Conservation (phyloP, 2,888 invertebrate genomes). For the Ariolimax columbianus region DNA sequence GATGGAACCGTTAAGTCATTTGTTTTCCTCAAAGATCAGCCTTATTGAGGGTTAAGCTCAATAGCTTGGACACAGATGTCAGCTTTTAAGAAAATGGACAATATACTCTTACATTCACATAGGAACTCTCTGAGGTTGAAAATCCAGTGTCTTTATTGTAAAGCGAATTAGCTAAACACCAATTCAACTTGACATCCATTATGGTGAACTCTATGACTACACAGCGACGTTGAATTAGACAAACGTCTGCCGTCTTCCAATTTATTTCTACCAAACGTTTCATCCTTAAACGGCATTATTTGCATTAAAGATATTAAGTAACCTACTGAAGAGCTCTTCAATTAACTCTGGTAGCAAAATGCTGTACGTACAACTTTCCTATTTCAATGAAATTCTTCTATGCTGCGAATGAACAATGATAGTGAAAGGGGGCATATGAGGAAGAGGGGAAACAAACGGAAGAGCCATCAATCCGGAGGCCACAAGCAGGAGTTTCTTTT, state of each 20-base stretch:
- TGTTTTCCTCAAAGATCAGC: no score
- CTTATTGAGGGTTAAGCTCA: no score
- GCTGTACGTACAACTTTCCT: background rate
- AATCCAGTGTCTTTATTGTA: no score
- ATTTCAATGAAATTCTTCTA: background rate
- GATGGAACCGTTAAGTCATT: no score
- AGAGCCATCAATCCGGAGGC: background rate
- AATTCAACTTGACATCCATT: no score
- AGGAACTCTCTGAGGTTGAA: no score
- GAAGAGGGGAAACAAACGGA: constrained; percentile 5
- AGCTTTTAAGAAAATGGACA: no score
- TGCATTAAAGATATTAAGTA: background rate
- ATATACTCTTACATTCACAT: no score
- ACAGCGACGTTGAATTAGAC: background rate
- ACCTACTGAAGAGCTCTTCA: background rate
- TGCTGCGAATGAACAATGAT: background rate
- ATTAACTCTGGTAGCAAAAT: background rate
- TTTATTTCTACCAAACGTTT: background rate
- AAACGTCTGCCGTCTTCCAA: background rate
- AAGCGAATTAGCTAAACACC: no score
- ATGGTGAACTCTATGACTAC: background rate
- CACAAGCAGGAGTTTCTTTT: constrained; percentile 30
- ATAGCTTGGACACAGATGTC: no score
- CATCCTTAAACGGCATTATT: background rate
- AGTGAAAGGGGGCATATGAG: background rate